Conservation (phyloP, 2,888 invertebrate species). For the Apamea crenata region DNA sequence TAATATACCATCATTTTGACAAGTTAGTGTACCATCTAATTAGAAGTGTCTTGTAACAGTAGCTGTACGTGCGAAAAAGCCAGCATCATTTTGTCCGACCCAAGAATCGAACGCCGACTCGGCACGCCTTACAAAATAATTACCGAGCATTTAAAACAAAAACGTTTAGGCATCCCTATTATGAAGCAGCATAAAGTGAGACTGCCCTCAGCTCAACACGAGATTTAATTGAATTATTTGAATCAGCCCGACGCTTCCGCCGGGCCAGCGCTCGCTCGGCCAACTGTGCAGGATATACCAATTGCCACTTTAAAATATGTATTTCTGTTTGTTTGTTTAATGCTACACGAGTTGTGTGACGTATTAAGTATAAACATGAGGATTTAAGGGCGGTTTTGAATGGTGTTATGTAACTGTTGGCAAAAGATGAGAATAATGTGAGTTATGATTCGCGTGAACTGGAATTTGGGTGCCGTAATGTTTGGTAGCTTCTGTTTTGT, state of each 20-base stretch:
- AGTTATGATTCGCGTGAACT: constrained; percentile 11
- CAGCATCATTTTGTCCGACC: not conserved
- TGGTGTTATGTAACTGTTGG: constrained; percentile 47
- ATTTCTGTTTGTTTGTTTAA: constrained; percentile 73
- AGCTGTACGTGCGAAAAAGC: not conserved
- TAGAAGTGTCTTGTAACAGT: not conserved
- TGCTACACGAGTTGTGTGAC: constrained; percentile 32
- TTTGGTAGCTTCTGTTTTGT: not conserved
- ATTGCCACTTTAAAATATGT: constrained; percentile 85
- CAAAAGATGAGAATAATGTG: constrained; percentile 5
- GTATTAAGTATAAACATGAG: constrained; percentile 31
- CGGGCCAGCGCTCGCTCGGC: constrained; percentile 71
- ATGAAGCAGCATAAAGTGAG: constrained; percentile 81
- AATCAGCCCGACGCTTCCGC: constrained; percentile 89
- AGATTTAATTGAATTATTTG: constrained; percentile 89
- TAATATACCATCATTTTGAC: not conserved
- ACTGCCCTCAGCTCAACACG: constrained; percentile 83
- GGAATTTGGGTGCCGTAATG: not conserved
- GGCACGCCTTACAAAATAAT: constrained; percentile 18
- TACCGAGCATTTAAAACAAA: constrained; percentile 28
- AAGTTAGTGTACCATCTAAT: not conserved
- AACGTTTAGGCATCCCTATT: constrained; percentile 77
- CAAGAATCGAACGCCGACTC: constrained; percentile 20
- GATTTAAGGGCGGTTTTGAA: constrained; percentile 14
- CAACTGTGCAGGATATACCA: constrained; percentile 86